These are phyloP conservation scores for Plusia festucae DNA, from an alignment of 2,888 invertebrate species.

Conservation along the genomic window DNA sequence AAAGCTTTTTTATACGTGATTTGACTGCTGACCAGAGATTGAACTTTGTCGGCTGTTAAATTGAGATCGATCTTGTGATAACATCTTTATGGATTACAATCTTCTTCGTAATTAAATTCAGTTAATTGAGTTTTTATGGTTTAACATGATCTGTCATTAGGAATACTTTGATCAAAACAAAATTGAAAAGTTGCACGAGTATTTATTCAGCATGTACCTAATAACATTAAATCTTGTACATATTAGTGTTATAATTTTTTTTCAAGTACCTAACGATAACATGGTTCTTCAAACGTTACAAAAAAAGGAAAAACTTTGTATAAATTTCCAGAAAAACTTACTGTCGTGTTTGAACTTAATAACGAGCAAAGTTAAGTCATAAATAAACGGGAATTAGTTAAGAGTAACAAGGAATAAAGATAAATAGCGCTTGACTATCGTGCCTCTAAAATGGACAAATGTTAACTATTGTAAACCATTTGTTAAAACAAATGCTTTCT, in stretches of 20 bases:
- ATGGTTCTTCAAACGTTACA: not conserved
- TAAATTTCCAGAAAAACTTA: slow-evolving; percentile 10
- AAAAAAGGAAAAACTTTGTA: slow-evolving; percentile 10
- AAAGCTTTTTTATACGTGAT: slow-evolving; percentile 41
- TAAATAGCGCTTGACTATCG: slow-evolving; percentile 4
- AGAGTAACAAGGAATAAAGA: slow-evolving; percentile 14
- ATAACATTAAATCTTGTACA: too few species aligned
- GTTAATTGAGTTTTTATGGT: slow-evolving; percentile 9
- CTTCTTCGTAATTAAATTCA: slow-evolving; percentile 14
- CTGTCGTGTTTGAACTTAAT: slow-evolving; percentile 27
- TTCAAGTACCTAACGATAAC: too few species aligned
- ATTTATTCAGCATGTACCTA: too few species aligned
- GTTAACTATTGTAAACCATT: not conserved
- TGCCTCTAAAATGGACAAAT: not conserved
- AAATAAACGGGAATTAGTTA: slow-evolving; percentile 30
- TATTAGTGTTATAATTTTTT: too few species aligned
- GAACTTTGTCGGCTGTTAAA: slow-evolving; percentile 42
- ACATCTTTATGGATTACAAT: slow-evolving; percentile 14
- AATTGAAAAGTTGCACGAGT: too few species aligned
- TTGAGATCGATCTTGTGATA: slow-evolving; percentile 23
- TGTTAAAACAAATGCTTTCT: not conserved
- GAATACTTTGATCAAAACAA: too few species aligned
- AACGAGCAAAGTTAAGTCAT: slow-evolving; percentile 39
- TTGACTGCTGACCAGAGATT: slow-evolving; percentile 33
- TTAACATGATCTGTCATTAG: not conserved